These are phyloP conservation scores for Tangara arthus DNA, from an alignment of 2,797 vertebrate species.

Conservation along the genomic window DNA sequence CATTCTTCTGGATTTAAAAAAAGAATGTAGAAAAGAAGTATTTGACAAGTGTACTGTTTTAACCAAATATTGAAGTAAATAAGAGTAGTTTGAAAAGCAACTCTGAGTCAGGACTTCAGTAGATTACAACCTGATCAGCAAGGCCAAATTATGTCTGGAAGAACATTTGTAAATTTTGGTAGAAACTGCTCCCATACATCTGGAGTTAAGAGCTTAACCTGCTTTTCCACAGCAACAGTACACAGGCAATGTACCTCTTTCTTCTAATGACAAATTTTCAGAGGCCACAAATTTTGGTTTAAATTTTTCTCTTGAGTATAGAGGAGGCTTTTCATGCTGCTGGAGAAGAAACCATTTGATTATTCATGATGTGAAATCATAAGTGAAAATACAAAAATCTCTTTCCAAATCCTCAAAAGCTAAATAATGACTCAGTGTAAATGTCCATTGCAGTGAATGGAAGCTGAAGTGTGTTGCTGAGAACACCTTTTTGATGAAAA, in stretches of 20 bases:
- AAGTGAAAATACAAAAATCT: not conserved
- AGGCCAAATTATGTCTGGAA: not conserved
- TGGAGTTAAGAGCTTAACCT: not conserved
- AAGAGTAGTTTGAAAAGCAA: not conserved
- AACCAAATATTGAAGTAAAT: not conserved
- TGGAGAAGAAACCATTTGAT: not conserved
- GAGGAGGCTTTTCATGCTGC: not conserved
- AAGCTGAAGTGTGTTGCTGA: not conserved
- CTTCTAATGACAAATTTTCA: not conserved
- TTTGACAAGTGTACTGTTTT: not conserved
- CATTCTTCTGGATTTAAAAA: not conserved
- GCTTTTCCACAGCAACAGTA: not conserved
- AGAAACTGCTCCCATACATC: not conserved
- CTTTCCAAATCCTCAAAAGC: not conserved
- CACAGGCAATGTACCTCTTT: not conserved
- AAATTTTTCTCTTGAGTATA: not conserved
- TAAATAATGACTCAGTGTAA: not conserved
- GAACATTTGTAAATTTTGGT: not conserved
- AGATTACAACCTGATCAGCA: not conserved
- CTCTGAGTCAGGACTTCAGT: not conserved
- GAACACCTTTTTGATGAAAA: not conserved
- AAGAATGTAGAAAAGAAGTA: not conserved
- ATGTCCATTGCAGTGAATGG: not conserved
- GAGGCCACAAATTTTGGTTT: not conserved
- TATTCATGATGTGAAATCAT: not conserved